Evolutionary conservation across 1,140 invertebrate species (phyloP).

Genomic region (Aphelenchoides avenae): DNA sequence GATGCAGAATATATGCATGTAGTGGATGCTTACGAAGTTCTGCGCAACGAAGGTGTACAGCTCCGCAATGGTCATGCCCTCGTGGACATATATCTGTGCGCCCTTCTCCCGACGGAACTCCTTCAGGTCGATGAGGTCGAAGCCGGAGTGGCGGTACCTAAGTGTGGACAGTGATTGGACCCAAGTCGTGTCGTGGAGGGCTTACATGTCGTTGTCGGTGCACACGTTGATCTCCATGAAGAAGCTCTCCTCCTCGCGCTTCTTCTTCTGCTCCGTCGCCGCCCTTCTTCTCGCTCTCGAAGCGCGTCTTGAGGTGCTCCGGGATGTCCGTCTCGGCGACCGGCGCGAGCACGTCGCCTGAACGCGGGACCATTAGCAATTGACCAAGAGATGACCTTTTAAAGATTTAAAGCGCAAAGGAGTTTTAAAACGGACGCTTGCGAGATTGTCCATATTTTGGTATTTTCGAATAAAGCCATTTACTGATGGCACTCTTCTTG

Average conservation of each 20-base stretch:
- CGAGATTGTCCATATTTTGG: no score
- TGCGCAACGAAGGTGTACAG: constrained; percentile 41
- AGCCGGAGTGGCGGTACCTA: no score
- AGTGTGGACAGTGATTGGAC: no score
- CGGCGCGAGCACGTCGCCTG: constrained; percentile 75
- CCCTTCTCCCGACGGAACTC: constrained; percentile 20
- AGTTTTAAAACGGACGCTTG: no score
- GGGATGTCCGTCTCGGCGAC: constrained; percentile 91
- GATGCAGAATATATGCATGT: no score
- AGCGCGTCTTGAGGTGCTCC: constrained; percentile 38
- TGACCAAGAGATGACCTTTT: constrained; percentile 12
- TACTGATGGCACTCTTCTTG: constrained; percentile 65
- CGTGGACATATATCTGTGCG: constrained; percentile 43
- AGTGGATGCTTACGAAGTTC: constrained; percentile 28
- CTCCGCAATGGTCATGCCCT: constrained; percentile 34
- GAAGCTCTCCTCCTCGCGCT: constrained; percentile 50
- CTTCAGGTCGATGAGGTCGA: constrained; percentile 42
- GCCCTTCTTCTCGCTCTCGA: constrained; percentile 46
- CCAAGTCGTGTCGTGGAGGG: no score
- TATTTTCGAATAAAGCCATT: no score
- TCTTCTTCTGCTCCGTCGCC: constrained; percentile 44
- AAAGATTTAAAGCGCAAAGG: no score
- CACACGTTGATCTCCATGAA: constrained; percentile 47
- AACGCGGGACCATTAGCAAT: constrained; percentile 58
- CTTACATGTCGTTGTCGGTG: no score